Evolutionary conservation across 2,797 vertebrate species (phyloP), one percentile per base, ranked within the genome.

Genomic region (Silurus lanzhouensis): DNA sequence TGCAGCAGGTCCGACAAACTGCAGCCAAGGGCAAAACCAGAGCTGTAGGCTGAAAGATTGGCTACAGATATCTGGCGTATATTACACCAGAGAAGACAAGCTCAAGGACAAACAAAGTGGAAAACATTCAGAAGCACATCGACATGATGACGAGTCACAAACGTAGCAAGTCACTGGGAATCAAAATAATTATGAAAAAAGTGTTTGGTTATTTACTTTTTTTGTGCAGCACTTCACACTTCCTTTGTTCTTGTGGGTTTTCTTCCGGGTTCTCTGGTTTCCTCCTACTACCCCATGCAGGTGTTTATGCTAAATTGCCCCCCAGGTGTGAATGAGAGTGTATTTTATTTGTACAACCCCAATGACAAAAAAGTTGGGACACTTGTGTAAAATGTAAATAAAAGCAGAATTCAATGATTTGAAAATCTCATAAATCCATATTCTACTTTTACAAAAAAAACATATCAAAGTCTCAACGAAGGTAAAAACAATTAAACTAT

Each of bases 1-100:
- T 86, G 86, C 57, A 81, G 88, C 17, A 46, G 91, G 91, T 92
- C 89, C 57, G 72, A 89, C 90, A 91, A 38, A 10, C 72, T 84
- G 58, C 14, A 46, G 89, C 90, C 87, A 61, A 67, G 85, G 75
- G 87, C 82, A 71, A 86, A 86, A 83, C 81, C 79, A 84, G 89
- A 83, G 88, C 88, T 71, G 79, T 86, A 60, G 77, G 77, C 89
- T 89, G 91, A 90, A 92, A 94, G 92, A 88, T 84, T 84, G 89
- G 87, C 91, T 85, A 92, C 74, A 90, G 92, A 93, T 91, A 93
- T 88, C 89, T 76, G 61, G 91, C 91, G 92, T 94, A 89, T 87
- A 86, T 93, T 92, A 91, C 92, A 86, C 76, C 81, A 68, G 84
- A 22, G 44, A 90, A 89, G 85, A 87, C 87, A 81, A 87, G 75